phyloP scores from a whole-genome alignment of 2,888 invertebrate genomes.

The Acrobasis suavella region DNA sequence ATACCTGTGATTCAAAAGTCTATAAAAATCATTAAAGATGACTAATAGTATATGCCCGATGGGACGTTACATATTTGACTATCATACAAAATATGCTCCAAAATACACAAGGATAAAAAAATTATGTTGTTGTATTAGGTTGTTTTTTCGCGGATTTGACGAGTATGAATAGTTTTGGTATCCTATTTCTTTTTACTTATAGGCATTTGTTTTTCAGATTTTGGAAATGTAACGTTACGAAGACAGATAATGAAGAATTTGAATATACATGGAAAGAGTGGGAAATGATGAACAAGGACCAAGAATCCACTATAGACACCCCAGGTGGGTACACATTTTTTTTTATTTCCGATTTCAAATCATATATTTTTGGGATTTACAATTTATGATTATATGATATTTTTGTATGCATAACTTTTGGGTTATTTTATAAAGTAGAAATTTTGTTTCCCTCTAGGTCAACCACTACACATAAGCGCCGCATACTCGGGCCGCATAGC shows the following conservation, averaged over 20 bases:
- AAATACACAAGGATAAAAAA: too few species aligned
- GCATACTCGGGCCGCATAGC: slow-evolving; percentile 99
- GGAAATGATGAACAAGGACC: slow-evolving; percentile 91
- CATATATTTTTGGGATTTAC: too few species aligned
- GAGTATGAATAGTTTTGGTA: too few species aligned
- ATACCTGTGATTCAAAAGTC: too few species aligned
- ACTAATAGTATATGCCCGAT: too few species aligned
- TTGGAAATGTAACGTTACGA: slow-evolving; percentile 90
- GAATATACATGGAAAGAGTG: slow-evolving; percentile 92
- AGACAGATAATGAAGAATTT: slow-evolving; percentile 70
- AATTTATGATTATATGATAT: too few species aligned
- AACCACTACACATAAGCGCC: slow-evolving; percentile 95
- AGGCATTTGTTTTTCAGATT: slow-evolving; percentile 79
- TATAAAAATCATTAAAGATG: too few species aligned
- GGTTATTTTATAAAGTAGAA: too few species aligned
- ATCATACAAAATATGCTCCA: too few species aligned
- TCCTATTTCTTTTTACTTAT: too few species aligned
- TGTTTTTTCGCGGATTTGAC: too few species aligned
- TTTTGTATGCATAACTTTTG: too few species aligned
- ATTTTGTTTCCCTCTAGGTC: slow-evolving; percentile 74
- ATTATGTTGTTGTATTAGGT: background rate
- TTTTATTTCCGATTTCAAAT: slow-evolving; percentile 39
- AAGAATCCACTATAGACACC: slow-evolving; percentile 86
- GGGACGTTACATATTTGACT: background rate
- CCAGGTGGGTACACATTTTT: slow-evolving; percentile 79